Evolutionary conservation across 2,113 vertebrate species (phyloP), one percentile per base, ranked within the genome.

Genomic region (Pipra filicauda): DNA sequence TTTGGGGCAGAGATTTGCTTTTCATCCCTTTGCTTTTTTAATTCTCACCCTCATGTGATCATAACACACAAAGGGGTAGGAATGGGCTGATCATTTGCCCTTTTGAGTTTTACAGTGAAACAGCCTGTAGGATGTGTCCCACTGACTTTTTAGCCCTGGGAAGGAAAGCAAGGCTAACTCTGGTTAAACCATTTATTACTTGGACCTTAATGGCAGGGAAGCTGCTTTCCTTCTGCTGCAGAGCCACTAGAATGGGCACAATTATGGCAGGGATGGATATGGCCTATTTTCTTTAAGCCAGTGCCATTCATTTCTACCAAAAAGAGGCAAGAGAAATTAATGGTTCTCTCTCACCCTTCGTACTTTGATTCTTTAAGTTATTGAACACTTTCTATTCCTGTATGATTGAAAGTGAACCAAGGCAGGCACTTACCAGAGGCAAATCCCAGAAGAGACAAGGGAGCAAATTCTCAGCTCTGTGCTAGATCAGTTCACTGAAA

Each of bases 321-420:
- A 88, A 88, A 51, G 28, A 39, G 43, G 67, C n/a, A 44, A 76
- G 51, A 92, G 58, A 83, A 89, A 46, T 73, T 76, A 82, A 72
- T 6, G 24, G 54, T 54, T 61, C 26, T 62, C 67, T 69, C 66
- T 79, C 37, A 65, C 49, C 74, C 90, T 88, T 94, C 70, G 71
- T 27, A 58, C 65, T 91, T 93, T 82, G 88, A 75, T 87, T 93
- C 66, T 75, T 64, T 72, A 65, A 88, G 92, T 89, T 83, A 94
- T 52, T 93, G 90, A 93, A 48, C 81, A 79, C 62, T 93, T 93
- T 61, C 93, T 91, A 55, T 88, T 94, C 77, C 57, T 88, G 92
- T 82, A 7, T 61, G 78, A 72, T 55, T 35, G 85, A 71, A 89
- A 66, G 44, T 8, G 81, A 91, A 5, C 65, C 5, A 70, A 64